Evolutionary conservation across 92 coral and sea anemone species (phyloP).

Genomic region (Micromussa lordhowensis): DNA sequence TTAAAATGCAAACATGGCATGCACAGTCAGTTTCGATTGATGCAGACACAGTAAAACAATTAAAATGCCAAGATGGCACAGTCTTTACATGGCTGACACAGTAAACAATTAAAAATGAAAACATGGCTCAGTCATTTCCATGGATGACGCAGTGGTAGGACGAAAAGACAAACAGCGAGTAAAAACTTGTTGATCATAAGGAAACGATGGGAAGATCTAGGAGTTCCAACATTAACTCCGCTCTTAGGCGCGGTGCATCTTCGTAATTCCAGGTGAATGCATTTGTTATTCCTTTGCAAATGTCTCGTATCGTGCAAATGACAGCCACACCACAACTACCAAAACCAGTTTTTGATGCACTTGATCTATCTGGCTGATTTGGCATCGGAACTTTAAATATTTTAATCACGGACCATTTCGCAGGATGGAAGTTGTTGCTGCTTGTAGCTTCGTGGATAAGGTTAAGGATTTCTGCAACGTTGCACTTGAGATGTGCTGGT

Average conservation of each 20-base stretch:
- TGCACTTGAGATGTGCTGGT: too few species aligned
- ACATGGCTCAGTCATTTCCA: too few species aligned
- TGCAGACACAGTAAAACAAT: too few species aligned
- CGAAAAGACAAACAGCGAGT: background rate
- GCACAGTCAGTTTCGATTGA: too few species aligned
- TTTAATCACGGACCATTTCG: too few species aligned
- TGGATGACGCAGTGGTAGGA: too few species aligned
- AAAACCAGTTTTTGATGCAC: background rate
- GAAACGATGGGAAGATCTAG: background rate
- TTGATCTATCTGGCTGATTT: background rate
- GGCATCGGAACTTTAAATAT: background rate
- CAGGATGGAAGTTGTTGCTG: too few species aligned
- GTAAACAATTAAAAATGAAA: too few species aligned
- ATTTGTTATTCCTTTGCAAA: background rate
- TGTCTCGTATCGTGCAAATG: background rate
- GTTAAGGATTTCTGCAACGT: too few species aligned
- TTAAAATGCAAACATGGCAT: background rate
- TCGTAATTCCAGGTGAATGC: conserved; percentile 15
- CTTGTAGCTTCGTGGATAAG: too few species aligned
- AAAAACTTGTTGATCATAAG: background rate
- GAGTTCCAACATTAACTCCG: conserved; percentile 24
- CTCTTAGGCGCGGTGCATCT: conserved; percentile 26
- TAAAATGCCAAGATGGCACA: background rate
- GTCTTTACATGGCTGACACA: too few species aligned
- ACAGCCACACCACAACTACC: conserved; percentile 24